Evolutionary conservation across 2,797 vertebrate genomes (phyloP).

Genomic region (Micromesistius poutassou): DNA sequence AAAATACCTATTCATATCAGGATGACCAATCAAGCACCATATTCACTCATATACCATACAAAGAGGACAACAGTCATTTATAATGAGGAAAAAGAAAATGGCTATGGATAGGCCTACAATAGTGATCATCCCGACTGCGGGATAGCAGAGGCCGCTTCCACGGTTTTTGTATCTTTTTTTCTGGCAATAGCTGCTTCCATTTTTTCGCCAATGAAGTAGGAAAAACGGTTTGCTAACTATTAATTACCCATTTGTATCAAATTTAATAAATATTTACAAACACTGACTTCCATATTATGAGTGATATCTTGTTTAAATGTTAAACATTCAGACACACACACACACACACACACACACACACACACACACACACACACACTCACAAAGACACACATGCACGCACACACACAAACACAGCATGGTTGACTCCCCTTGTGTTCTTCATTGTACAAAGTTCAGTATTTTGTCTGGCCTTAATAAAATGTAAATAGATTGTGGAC

Average conservation of each 20-base stretch:
- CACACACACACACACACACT: background rate
- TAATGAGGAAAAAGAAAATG: constrained; percentile 20
- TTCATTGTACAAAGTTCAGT: background rate
- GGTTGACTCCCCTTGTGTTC: constrained; percentile 1
- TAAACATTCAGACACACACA: too few species aligned
- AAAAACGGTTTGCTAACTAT: too few species aligned
- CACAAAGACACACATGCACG: background rate
- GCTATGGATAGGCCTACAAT: constrained; percentile 10
- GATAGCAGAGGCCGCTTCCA: too few species aligned
- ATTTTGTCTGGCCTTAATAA: background rate
- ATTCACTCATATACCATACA: too few species aligned
- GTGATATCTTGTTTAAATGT: too few species aligned
- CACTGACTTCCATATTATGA: background rate
- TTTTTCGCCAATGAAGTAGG: too few species aligned
- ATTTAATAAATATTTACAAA: background rate
- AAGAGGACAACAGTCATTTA: too few species aligned
- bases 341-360: background rate
- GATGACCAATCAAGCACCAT: constrained; percentile 41
- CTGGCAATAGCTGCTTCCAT: too few species aligned
- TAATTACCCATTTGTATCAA: background rate
- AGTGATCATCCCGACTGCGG: constrained; percentile 21
- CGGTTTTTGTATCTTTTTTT: background rate
- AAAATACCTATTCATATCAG: constrained; percentile 43
- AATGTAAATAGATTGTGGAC: background rate
- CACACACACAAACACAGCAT: background rate